Evolutionary conservation across 37 sponge, comb jelly and placozoan species (phyloP).

Genomic region (Dysidea cf. avara): DNA sequence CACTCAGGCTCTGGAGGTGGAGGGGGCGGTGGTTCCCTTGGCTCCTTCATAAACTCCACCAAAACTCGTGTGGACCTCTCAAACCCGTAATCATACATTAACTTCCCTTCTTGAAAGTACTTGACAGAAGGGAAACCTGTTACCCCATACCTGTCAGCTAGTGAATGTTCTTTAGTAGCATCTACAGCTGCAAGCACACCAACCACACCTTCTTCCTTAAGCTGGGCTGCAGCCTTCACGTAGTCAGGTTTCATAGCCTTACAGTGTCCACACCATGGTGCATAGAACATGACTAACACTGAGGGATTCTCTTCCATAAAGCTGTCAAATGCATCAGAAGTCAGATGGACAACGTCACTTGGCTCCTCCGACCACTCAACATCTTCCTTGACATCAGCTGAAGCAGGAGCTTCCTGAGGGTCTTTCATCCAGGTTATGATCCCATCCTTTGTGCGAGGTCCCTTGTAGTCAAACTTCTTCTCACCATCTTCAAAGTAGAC

Average conservation of each 20-base stretch:
- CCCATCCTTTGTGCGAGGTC: conserved; percentile 60
- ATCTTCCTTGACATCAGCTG: conserved; percentile 22
- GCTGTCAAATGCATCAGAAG: conserved; percentile 59
- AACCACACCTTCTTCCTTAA: conserved; percentile 63
- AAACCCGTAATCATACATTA: conserved; percentile 66
- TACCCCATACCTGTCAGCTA: conserved; percentile 63
- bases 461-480: conserved; percentile 54
- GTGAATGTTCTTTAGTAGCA: conserved; percentile 58
- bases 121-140: conserved; percentile 81
- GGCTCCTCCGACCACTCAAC: conserved; percentile 63
- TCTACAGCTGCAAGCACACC: conserved; percentile 87
- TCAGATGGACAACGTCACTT: conserved; percentile 84
- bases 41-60: conserved; percentile 91
- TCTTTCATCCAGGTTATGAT: conserved; percentile 79
- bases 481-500: conserved; percentile 80
- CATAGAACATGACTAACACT: conserved; percentile 95
- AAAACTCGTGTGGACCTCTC: conserved; percentile 57
- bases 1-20: conserved; percentile 86
- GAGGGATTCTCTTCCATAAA: conserved; percentile 68
- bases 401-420: conserved; percentile 39
- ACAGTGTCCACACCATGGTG: conserved; percentile 97
- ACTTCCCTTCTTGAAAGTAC: conserved; percentile 72
- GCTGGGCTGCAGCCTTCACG: conserved; percentile 48
- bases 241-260: conserved; percentile 93
- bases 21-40: conserved; percentile 84